A percentile compares a stretch with the other conserved stretches of the same genome.
Evolutionary conservation across 2,888 invertebrate species (phyloP).

Genomic region (Erebia epiphron): DNA sequence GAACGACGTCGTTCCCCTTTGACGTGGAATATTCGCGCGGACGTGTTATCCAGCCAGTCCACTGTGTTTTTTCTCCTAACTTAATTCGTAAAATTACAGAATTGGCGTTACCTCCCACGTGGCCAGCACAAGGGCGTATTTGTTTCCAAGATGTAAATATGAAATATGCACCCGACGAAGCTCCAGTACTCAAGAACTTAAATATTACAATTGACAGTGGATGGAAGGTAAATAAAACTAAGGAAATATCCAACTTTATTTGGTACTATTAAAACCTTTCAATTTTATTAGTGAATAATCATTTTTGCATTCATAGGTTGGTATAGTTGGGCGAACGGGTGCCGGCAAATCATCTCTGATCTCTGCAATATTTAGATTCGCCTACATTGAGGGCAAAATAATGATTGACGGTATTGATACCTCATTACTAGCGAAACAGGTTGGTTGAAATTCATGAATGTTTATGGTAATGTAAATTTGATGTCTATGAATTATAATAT

Average conservation of each 20-base stretch:
- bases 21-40: too few relatives aligned
- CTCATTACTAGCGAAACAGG: slow-evolving; percentile 80
- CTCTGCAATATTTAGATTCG: slow-evolving; percentile 87
- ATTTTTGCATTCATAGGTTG: slow-evolving; percentile 70
- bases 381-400: slow-evolving; percentile 84
- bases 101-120: slow-evolving; percentile 78
- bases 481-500: background rate
- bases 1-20: too few relatives aligned
- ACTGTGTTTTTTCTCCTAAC: background rate
- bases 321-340: slow-evolving; percentile 89
- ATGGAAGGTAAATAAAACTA: slow-evolving; percentile 65
- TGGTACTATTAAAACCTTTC: background rate
- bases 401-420: slow-evolving; percentile 85
- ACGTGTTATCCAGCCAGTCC: too few relatives aligned
- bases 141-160: slow-evolving; percentile 83
- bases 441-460: slow-evolving; percentile 39
- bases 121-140: slow-evolving; percentile 85
- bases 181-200: slow-evolving; percentile 83
- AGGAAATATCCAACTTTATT: background rate
- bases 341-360: slow-evolving; percentile 89
- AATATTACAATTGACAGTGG: slow-evolving; percentile 68
- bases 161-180: slow-evolving; percentile 84
- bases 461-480: background rate
- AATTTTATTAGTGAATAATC: background rate
- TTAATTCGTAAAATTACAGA: slow-evolving; percentile 50